Conservation (phyloP, 2,113 vertebrate genomes). For the Onychorhynchus coronatus region DNA sequence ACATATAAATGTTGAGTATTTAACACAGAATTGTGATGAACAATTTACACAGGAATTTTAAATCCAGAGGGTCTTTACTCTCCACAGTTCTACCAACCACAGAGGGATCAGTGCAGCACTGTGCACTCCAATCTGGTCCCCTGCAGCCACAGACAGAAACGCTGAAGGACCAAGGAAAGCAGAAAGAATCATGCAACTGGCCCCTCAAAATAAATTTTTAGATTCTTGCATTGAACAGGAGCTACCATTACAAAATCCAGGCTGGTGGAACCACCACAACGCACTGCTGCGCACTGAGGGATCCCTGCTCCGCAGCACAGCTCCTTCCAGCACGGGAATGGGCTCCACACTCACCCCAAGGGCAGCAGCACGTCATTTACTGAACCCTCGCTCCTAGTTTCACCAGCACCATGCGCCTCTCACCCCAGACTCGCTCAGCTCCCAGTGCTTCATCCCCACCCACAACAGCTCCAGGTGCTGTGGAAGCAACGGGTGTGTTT, state of each 20-base stretch:
- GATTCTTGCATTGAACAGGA: neutral
- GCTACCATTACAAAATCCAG: neutral
- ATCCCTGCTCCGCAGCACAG: neutral
- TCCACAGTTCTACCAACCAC: neutral
- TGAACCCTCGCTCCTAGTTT: neutral
- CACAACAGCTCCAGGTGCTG: neutral
- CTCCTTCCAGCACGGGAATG: neutral
- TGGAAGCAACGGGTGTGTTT: rapidly evolving
- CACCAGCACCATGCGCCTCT: neutral
- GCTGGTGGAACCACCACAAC: neutral
- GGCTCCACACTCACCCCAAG: neutral
- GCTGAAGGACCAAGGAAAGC: neutral
- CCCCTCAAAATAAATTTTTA: neutral
- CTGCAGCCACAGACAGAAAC: neutral
- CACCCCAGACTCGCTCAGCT: neutral
- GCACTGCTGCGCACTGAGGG: neutral
- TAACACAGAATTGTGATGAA: neutral
- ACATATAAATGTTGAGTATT: neutral
- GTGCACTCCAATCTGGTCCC: rapidly evolving
- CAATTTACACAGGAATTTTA: neutral
- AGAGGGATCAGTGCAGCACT: rapidly evolving
- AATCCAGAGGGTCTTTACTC: neutral
- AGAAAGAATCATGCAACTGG: neutral
- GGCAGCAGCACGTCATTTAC: neutral
- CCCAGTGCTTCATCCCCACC: too few relatives aligned